phyloP scores from a whole-genome alignment of 2,888 invertebrate species.

The Chalcosyrphus nemorum region DNA sequence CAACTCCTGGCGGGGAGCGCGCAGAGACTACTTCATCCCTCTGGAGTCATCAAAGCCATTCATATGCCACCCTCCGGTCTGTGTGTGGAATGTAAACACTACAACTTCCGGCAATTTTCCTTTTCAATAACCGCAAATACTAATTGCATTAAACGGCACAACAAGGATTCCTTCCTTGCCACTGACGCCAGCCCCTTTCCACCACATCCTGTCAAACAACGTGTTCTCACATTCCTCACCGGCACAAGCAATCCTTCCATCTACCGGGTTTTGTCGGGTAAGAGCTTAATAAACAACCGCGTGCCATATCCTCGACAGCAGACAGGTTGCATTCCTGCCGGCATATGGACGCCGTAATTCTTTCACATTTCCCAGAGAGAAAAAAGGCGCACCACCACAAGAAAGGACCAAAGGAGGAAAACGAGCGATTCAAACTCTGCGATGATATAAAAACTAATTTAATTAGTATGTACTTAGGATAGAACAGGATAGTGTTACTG shows the following conservation, averaged over 20 bases:
- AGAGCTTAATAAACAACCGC: conserved; percentile 55
- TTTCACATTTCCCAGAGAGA: conserved; percentile 30
- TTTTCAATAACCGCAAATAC: conserved; percentile 65
- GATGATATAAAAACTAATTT: conserved; percentile 54
- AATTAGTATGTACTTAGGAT: conserved; percentile 48
- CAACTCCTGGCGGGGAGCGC: neutral
- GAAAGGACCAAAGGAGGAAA: conserved; percentile 1
- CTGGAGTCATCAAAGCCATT: conserved; percentile 37
- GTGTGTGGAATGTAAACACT: conserved; percentile 36
- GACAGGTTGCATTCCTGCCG: conserved; percentile 47
- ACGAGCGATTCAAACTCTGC: neutral
- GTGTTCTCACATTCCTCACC: conserved; percentile 45
- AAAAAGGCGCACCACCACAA: conserved; percentile 25
- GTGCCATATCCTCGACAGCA: conserved; percentile 29
- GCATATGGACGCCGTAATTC: conserved; percentile 48
- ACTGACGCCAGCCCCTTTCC: neutral
- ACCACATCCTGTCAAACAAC: conserved; percentile 5
- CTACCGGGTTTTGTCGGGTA: conserved; percentile 23
- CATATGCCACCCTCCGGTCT: neutral
- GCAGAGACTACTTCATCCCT: conserved; percentile 3
- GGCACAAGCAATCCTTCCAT: conserved; percentile 32
- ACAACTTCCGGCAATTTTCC: conserved; percentile 58
- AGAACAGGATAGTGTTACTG: neutral
- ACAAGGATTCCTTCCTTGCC: conserved; percentile 26
- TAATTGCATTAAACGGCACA: conserved; percentile 63